phyloP scores from a whole-genome alignment of 2,797 vertebrate genomes.

The Buceros bicornis region DNA sequence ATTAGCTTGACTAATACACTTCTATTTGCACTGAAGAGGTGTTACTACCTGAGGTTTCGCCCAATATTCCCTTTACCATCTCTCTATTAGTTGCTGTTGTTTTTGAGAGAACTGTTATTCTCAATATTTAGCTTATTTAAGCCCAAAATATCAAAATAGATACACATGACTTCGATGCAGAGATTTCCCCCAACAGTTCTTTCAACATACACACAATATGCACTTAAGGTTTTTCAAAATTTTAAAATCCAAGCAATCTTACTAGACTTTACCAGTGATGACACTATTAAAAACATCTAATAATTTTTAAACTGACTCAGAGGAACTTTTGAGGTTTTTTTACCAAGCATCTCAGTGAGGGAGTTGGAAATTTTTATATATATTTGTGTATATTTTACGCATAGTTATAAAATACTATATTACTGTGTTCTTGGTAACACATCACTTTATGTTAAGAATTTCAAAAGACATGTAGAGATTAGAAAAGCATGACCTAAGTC shows the following conservation, averaged over 20 bases:
- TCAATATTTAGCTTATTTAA: neutral
- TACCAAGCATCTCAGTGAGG: neutral
- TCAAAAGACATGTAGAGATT: neutral
- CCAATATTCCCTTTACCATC: neutral
- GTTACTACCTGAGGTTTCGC: neutral
- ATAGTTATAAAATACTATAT: neutral
- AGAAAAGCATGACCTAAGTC: neutral
- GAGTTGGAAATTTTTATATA: neutral
- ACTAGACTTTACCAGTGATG: neutral
- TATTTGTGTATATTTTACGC: neutral
- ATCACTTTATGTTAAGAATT: neutral
- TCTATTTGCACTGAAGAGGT: neutral
- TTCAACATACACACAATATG: fast-evolving
- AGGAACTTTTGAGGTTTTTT: fast-evolving
- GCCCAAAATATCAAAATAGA: neutral
- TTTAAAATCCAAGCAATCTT: neutral
- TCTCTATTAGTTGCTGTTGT: neutral
- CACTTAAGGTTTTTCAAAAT: no score
- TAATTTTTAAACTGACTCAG: neutral
- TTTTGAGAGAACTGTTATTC: neutral
- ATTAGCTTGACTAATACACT: neutral
- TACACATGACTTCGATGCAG: neutral
- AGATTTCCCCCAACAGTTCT: neutral
- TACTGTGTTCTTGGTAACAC: neutral
- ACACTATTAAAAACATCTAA: neutral